phyloP scores from a whole-genome alignment of 2,888 invertebrate species.

The Siphonodentalium dalli region DNA sequence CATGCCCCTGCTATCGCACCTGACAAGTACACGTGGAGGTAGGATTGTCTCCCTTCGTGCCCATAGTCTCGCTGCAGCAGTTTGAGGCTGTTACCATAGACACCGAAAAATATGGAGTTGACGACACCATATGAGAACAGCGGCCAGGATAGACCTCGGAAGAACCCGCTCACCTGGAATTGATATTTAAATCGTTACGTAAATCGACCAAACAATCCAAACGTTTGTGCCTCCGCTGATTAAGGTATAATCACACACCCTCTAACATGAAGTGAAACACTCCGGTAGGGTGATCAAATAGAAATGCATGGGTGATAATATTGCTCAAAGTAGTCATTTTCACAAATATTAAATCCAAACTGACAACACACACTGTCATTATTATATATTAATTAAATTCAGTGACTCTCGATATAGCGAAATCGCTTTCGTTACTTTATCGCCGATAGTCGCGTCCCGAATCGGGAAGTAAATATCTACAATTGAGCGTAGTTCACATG shows the following conservation, averaged over 20 bases:
- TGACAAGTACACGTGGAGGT: constrained; percentile 68
- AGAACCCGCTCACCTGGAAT: constrained; percentile 74
- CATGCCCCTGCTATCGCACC: constrained; percentile 83
- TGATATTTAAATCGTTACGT: neutral
- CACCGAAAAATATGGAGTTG: constrained; percentile 93
- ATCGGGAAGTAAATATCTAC: too few relatives aligned
- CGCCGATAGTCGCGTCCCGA: too few relatives aligned
- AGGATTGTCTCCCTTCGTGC: constrained; percentile 26
- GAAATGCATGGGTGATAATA: too few relatives aligned
- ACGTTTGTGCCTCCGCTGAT: too few relatives aligned
- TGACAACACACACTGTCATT: too few relatives aligned
- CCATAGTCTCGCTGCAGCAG: constrained; percentile 31
- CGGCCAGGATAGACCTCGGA: constrained; percentile 87
- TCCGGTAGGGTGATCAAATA: neutral
- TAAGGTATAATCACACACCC: neutral
- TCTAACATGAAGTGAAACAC: neutral
- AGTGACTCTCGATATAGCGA: too few relatives aligned
- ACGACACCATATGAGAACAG: constrained; percentile 86
- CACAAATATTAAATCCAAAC: too few relatives aligned
- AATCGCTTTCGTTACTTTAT: too few relatives aligned
- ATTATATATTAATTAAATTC: too few relatives aligned
- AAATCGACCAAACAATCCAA: too few relatives aligned
- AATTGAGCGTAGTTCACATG: too few relatives aligned
- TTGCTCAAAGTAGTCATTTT: too few relatives aligned
- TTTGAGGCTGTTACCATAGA: constrained; percentile 77